A percentile compares a stretch with the other conserved stretches of the same genome.
Conservation (phyloP, 2,797 vertebrate species). For the Mormyrus hasselquistii region DNA sequence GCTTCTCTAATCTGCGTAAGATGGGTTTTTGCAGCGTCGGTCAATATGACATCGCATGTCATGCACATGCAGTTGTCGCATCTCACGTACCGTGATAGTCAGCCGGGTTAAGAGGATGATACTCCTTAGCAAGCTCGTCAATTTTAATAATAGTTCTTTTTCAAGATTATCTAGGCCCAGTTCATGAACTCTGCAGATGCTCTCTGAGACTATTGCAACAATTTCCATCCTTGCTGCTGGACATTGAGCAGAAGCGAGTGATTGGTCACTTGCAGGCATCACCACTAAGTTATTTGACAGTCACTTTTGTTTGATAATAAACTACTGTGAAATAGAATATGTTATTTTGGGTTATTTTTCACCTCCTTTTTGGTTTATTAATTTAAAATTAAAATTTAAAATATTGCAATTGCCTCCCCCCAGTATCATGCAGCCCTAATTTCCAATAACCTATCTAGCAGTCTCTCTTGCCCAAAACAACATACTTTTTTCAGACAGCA, state of each 20-base stretch:
- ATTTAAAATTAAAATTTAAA: not conserved
- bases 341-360: not conserved
- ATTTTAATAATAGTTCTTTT: not conserved
- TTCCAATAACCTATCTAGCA: not conserved
- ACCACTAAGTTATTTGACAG: not conserved
- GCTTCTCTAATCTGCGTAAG: not conserved
- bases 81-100: not conserved
- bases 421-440: not conserved
- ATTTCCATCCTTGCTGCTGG: not conserved
- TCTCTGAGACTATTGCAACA: not conserved
- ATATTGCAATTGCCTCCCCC: not conserved
- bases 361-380: not conserved
- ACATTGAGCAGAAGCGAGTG: not conserved
- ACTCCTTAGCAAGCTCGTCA: not conserved
- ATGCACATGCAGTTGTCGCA: not conserved
- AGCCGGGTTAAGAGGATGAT: not conserved
- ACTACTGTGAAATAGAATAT: too few relatives aligned
- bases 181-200: not conserved
- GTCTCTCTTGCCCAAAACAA: not conserved
- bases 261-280: not conserved
- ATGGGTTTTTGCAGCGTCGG: not conserved
- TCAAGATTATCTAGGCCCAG: not conserved
- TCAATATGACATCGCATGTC: not conserved
- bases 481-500: not conserved
- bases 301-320: not conserved